Base-by-base conservation (phyloP, 2,113 vertebrate genomes). In the Anolis sagrei region DNA sequence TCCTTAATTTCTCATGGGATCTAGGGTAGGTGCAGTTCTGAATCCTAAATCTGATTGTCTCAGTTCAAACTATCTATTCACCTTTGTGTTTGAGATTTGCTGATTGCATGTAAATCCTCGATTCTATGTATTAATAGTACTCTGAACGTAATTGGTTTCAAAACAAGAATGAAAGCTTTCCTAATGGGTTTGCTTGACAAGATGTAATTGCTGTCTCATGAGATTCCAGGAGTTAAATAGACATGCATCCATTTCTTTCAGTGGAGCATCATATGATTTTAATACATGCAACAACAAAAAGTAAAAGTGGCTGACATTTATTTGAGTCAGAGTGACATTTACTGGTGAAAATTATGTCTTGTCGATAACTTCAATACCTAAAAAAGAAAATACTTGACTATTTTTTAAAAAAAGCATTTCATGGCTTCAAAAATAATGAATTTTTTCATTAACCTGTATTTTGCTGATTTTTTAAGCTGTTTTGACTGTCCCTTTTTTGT, bases 1-100 rank as follows among this genome's bases (percentile, higher is more conserved):
- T 88, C 62, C 86, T 83, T 88, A 82, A 94, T 90, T 91, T 76
- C 85, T 91, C 86, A 6, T 16, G 68, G 84, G 77, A 88, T 64
- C 48, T 72, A 19, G 86, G 81, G 89, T 90, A 36, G 79, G 75
- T 66, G 16, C 32, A 89, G 85, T 77, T 86, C 61, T 88, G 79
- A 69, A 61, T 85, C 68, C 58, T 90, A 39, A 79, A 82, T 62
- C 80, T 44, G 1, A 39, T 87, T 93, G n/a, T n/a, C n/a, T n/a
- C n/a, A 54, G 14, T 89, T 83, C 70, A 23, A 13, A 84, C 49
- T 64, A 80, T 27, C 19, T 3, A 49, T 48, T 74, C 44, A 44
- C 54, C 36, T 79, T 64, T 3, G 5, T 16, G 18, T 25, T 61
- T 23, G 23, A 86, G 72, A 89, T 54, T 2, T 51, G 83, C 81